phyloP scores from a whole-genome alignment of 2,797 vertebrate genomes.

The Leuciscus waleckii region DNA sequence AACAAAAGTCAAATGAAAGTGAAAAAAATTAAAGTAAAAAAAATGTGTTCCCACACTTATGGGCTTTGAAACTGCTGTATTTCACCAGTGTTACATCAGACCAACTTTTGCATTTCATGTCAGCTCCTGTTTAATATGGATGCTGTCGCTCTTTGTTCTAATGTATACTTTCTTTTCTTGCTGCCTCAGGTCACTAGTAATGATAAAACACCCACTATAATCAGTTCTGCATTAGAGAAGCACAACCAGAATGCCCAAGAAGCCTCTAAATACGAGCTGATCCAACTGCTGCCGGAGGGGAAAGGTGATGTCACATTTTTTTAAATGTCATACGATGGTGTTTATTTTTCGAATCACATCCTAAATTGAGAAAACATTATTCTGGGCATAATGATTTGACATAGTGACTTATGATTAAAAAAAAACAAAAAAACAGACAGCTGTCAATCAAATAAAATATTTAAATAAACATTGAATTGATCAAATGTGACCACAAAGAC shows the following conservation, averaged over 20 bases:
- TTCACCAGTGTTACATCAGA: conserved; percentile 28
- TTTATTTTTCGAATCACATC: background rate
- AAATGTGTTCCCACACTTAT: background rate
- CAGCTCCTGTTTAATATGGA: conserved; percentile 14
- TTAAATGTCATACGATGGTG: background rate
- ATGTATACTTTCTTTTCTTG: conserved; percentile 25
- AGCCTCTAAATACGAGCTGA: conserved; percentile 83
- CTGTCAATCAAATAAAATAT: background rate
- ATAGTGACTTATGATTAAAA: background rate
- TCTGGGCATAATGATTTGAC: background rate
- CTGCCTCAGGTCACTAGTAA: conserved; percentile 87
- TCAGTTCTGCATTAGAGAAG: conserved; percentile 89
- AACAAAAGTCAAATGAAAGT: background rate
- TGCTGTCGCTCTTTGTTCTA: conserved; percentile 30
- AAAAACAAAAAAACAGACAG: background rate
- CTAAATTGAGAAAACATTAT: background rate
- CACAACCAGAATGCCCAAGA: conserved; percentile 84
- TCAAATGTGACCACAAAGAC: background rate
- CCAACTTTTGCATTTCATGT: background rate
- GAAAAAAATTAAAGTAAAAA: too few species aligned
- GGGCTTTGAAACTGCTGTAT: conserved; percentile 2
- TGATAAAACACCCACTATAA: conserved; percentile 89
- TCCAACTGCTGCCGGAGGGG: conserved; percentile 87
- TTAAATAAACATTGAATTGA: background rate
- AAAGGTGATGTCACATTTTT: conserved; percentile 78